Conservation (phyloP, 2,113 vertebrate species). For the Anhinga rufa region DNA sequence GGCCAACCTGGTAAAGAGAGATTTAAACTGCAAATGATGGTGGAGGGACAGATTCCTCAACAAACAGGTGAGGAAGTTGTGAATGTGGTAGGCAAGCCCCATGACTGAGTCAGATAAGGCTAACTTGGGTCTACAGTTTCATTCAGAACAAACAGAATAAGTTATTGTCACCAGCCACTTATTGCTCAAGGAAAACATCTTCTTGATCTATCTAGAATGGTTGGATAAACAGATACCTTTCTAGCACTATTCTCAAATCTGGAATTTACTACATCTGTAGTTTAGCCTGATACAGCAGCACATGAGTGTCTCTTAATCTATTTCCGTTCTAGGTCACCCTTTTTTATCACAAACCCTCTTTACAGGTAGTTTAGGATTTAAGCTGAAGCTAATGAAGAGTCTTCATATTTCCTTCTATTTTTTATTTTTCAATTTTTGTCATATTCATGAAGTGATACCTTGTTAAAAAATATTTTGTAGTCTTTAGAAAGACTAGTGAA, state of each 20-base stretch:
- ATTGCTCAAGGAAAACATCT: neutral
- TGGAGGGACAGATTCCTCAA: neutral
- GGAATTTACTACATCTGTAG: neutral
- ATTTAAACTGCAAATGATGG: neutral
- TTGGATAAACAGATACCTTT: neutral
- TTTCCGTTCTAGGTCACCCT: neutral
- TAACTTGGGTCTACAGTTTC: neutral
- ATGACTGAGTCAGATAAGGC: neutral
- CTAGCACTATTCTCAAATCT: neutral
- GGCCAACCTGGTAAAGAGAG: neutral
- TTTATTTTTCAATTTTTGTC: neutral
- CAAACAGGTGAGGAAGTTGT: neutral
- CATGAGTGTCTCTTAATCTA: neutral
- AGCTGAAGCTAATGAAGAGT: neutral
- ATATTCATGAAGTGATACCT: neutral
- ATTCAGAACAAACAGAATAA: neutral
- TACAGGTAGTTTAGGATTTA: neutral
- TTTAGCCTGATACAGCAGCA: neutral
- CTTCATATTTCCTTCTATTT: neutral
- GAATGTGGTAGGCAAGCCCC: neutral
- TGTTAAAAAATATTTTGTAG: neutral
- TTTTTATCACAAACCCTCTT: neutral
- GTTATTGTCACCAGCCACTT: neutral
- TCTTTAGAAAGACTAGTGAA: neutral
- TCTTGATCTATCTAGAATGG: neutral